phyloP scores from a whole-genome alignment of 1,140 invertebrate species.

The Aporrectodea caliginosa region DNA sequence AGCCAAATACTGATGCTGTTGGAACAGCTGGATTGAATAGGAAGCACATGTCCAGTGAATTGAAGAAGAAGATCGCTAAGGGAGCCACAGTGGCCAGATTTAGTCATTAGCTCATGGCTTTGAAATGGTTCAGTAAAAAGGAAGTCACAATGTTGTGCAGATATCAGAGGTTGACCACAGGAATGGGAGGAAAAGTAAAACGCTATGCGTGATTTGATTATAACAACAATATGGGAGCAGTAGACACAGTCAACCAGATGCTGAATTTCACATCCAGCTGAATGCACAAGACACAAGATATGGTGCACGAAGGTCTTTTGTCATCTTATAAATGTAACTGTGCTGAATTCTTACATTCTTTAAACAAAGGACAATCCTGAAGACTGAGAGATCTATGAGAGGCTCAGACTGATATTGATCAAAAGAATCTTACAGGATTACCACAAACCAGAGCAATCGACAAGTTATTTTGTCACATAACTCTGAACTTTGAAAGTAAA shows the following conservation, averaged over 20 bases:
- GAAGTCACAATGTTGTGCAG: neutral
- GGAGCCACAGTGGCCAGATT: neutral
- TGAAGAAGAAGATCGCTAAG: neutral
- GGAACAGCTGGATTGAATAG: neutral
- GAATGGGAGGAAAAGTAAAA: neutral
- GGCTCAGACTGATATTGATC: no score
- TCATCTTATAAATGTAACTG: neutral
- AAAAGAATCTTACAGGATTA: no score
- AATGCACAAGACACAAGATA: neutral
- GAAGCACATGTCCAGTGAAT: neutral
- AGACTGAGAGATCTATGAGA: no score
- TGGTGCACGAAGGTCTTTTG: neutral
- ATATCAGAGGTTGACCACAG: neutral
- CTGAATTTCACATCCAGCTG: neutral
- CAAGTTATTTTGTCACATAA: no score
- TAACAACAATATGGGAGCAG: conserved; percentile 1
- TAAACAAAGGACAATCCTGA: no score
- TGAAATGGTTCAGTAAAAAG: conserved; percentile 2
- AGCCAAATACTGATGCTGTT: neutral
- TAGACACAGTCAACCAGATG: neutral
- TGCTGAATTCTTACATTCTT: neutral
- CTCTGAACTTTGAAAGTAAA: no score
- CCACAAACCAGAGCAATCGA: no score
- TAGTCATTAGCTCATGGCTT: neutral
- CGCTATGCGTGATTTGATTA: neutral